Evolutionary conservation across 2,888 invertebrate genomes (phyloP).

Genomic region (Dolichomitus sp.): DNA sequence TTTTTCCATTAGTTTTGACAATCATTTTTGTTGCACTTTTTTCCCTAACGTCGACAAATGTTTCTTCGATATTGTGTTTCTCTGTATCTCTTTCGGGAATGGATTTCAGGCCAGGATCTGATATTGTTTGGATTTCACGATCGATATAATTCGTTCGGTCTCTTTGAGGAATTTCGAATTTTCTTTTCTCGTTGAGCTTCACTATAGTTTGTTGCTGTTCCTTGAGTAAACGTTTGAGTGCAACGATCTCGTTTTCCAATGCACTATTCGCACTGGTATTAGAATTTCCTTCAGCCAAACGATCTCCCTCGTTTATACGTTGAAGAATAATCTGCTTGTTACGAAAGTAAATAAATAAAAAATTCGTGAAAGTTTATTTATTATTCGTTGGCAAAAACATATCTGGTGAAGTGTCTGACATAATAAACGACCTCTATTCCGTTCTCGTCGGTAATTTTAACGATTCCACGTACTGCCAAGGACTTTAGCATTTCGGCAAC

Average conservation of each 20-base stretch:
- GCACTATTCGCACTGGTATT: conserved; percentile 5
- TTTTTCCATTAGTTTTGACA: not conserved
- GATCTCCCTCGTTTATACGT: conserved; percentile 40
- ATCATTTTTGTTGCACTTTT: not conserved
- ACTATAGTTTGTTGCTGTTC: conserved; percentile 56
- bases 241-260: conserved; percentile 44
- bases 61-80: not conserved
- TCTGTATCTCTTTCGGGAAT: not conserved
- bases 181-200: conserved; percentile 44
- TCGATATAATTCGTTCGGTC: conserved; percentile 45
- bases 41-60: not conserved
- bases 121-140: conserved; percentile 54
- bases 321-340: conserved; percentile 57
- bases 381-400: not conserved
- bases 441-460: conserved; percentile 66
- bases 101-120: not conserved
- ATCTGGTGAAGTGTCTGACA: not conserved
- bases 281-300: not conserved
- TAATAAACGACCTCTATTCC: conserved; percentile 60
- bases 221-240: conserved; percentile 43
- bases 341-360: not conserved
- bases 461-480: conserved; percentile 56
- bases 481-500: conserved; percentile 67
- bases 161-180: conserved; percentile 18
- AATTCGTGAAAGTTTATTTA: not conserved